phyloP scores from a whole-genome alignment of 2,113 vertebrate species.

The Elanoides forficatus region DNA sequence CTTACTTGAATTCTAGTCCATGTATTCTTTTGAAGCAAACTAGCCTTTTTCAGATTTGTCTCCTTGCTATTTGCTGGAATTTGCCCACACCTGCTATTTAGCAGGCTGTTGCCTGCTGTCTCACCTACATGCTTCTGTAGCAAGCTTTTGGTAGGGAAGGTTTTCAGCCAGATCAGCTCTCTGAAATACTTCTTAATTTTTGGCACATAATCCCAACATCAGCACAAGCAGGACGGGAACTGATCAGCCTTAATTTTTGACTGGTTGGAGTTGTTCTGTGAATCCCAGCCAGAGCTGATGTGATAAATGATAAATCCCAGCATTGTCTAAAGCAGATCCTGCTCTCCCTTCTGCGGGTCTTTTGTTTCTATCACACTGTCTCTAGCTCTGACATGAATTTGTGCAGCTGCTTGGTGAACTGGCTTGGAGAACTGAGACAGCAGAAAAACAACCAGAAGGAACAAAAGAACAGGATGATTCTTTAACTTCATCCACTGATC shows the following conservation, averaged over 20 bases:
- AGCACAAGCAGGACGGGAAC: neutral
- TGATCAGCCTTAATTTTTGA: neutral
- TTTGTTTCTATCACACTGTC: neutral
- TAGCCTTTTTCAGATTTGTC: accelerated
- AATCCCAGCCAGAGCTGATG: neutral
- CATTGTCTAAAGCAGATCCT: neutral
- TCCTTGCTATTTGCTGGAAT: neutral
- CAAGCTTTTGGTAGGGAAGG: neutral
- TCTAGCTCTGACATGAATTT: neutral
- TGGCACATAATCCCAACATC: neutral
- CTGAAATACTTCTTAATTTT: neutral
- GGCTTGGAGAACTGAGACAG: neutral
- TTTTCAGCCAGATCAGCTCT: neutral
- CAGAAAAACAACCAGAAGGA: neutral
- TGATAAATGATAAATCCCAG: neutral
- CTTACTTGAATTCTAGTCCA: neutral
- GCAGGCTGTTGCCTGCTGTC: neutral
- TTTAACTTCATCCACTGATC: neutral
- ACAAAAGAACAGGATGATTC: neutral
- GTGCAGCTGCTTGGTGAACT: neutral
- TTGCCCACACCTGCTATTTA: neutral
- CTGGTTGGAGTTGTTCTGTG: neutral
- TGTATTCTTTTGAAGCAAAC: neutral
- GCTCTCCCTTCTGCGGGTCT: neutral
- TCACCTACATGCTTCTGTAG: neutral